These are phyloP conservation scores for Dufourea novaeangliae DNA, from an alignment of 1,140 invertebrate species.

Conservation along the genomic window DNA sequence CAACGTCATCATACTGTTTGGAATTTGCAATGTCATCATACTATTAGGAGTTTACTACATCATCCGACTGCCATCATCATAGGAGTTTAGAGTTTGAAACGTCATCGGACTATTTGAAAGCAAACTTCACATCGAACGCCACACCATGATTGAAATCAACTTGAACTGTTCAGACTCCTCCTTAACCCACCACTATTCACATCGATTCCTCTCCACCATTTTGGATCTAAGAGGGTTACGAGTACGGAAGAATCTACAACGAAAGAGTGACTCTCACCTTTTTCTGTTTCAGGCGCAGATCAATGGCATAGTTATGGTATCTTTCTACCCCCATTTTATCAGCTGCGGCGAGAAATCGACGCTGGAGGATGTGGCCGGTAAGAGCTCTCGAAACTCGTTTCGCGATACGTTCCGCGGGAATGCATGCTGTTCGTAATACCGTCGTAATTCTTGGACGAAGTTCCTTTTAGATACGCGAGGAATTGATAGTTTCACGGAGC, in stretches of 20 bases:
- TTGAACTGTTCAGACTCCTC: too few relatives aligned
- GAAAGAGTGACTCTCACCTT: neutral
- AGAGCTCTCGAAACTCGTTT: constrained; percentile 44
- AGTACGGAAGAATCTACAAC: neutral
- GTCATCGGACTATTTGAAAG: too few relatives aligned
- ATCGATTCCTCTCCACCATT: neutral
- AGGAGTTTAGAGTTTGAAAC: too few relatives aligned
- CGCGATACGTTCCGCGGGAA: neutral
- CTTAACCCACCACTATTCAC: too few relatives aligned
- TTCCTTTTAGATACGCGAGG: neutral
- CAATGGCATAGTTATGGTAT: constrained; percentile 94
- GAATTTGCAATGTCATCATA: too few relatives aligned
- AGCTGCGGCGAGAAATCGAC: constrained; percentile 90
- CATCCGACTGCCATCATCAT: too few relatives aligned
- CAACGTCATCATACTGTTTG: too few relatives aligned
- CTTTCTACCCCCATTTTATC: constrained; percentile 92
- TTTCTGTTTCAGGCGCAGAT: constrained; percentile 86
- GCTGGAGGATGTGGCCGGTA: constrained; percentile 88
- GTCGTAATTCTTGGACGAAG: neutral
- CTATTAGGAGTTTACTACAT: too few relatives aligned
- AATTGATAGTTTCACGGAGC: neutral
- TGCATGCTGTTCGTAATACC: neutral
- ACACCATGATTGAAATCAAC: too few relatives aligned
- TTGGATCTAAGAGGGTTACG: constrained; percentile 1
- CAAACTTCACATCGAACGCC: too few relatives aligned